These are phyloP conservation scores for Psylliodes chrysocephalus DNA, from an alignment of 2,888 invertebrate species.

Conservation along the genomic window DNA sequence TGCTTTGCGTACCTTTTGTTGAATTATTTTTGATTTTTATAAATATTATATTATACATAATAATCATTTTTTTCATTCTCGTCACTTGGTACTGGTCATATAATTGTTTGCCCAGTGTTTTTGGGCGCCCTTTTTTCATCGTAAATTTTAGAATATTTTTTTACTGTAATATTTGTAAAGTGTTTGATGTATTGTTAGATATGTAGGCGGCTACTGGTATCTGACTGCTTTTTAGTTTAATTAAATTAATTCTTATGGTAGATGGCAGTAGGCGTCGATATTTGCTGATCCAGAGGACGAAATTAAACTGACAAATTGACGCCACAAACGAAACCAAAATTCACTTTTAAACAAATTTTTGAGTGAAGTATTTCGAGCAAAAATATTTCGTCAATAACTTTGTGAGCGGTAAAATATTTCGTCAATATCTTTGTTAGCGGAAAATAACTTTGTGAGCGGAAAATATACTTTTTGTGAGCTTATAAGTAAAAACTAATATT, in stretches of 20 bases:
- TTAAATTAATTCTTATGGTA: conserved; percentile 42
- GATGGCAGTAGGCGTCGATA: conserved; percentile 28
- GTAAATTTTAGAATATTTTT: conserved; percentile 56
- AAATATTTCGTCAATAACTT: too few species aligned
- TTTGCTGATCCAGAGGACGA: background rate
- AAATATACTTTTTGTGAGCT: too few species aligned
- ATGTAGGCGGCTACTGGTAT: conserved; percentile 30
- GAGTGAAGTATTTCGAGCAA: too few species aligned
- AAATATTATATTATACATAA: conserved; percentile 43
- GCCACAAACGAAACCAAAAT: too few species aligned
- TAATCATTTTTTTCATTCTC: conserved; percentile 59
- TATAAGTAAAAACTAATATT: too few species aligned
- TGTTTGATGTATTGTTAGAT: conserved; percentile 53
- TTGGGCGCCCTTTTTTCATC: conserved; percentile 51
- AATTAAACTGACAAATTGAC: background rate
- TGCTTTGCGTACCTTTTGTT: conserved; percentile 61
- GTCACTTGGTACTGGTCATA: conserved; percentile 64
- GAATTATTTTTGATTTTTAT: conserved; percentile 59
- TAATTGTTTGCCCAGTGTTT: conserved; percentile 34
- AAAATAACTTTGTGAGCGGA: too few species aligned
- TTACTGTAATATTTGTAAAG: conserved; percentile 56
- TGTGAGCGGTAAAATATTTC: too few species aligned
- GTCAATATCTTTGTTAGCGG: too few species aligned
- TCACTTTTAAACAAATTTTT: too few species aligned
- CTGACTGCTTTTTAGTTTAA: conserved; percentile 41